Evolutionary conservation across 2,888 invertebrate genomes (phyloP), one percentile per base, ranked within the genome.

Genomic region (Catocala sponsa): DNA sequence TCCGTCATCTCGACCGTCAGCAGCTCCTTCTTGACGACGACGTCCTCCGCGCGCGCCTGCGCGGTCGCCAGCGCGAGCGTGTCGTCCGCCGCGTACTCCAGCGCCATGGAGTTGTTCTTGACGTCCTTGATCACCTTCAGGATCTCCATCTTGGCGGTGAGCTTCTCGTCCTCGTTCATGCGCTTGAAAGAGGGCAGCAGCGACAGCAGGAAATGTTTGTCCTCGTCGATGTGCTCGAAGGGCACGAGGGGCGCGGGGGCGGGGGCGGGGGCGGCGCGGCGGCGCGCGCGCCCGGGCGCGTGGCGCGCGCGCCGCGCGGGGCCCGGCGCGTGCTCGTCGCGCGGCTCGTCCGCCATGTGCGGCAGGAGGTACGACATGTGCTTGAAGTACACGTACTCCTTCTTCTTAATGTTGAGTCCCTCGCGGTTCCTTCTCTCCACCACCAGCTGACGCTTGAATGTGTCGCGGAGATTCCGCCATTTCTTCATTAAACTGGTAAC

Each of bases 391-490:
- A 85, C 84, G 70, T 86, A 86, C 11, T 70, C 72, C 62, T 80
- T 85, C 52, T 70, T 81, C 58, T 78, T 80, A 4, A 76, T 72
- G 33, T 70, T 63, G 44, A 59, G 65, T 2, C 75, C 81, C 48
- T 79, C 76, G 44, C 72, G 63, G 4, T 71, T 72, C 57, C 73
- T 79, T 59, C 78, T 79, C 55, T 84, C 79, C 9, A 74, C 43
- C 35, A 72, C 71, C 11, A 84, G 15, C 55, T 86, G 81, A 7
- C 85, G 74, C 59, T 80, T 80, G 70, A 84, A 87, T 5, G 84
- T 82, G 68, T 87, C 87, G 9, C 84, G 81, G 1, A 86, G 70
- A 62, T 87, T 86, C 1, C 87, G 85, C 87, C 87, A 87, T 65
- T 82, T 84, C 53, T 81, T 84, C 43, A 53, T 74, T 46, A 86